A percentile compares a stretch with the other conserved stretches of the same genome.
These are phyloP conservation scores for Belonocnema kinseyi DNA, from an alignment of 1,140 invertebrate genomes.

Conservation along the genomic window DNA sequence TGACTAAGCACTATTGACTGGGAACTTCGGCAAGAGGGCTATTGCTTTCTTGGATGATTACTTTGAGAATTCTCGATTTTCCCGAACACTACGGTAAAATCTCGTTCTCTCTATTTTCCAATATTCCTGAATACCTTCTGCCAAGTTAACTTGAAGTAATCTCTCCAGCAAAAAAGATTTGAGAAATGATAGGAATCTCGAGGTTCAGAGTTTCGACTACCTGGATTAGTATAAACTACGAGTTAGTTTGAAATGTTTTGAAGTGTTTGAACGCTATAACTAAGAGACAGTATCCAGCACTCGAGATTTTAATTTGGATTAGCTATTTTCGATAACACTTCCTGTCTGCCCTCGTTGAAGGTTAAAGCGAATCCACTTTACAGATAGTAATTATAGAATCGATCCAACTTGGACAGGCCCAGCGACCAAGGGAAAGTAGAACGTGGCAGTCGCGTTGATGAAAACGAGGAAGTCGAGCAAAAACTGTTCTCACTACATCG, in stretches of 20 bases:
- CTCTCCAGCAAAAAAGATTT: not conserved
- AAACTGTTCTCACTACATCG: slow-evolving; percentile 55
- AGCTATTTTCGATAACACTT: not conserved
- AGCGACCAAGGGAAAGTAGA: slow-evolving; percentile 64
- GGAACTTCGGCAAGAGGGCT: not conserved
- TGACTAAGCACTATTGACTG: slow-evolving; percentile 5
- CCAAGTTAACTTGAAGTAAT: not conserved
- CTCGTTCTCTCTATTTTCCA: not conserved
- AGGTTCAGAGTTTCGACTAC: too few species aligned
- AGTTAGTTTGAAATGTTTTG: too few species aligned
- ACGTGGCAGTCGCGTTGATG: slow-evolving; percentile 55
- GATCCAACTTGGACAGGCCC: slow-evolving; percentile 41
- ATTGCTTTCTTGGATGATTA: slow-evolving; percentile 7
- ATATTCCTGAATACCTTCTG: not conserved
- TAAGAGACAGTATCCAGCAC: too few species aligned
- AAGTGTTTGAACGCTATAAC: too few species aligned
- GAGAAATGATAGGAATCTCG: not conserved
- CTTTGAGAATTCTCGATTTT: slow-evolving; percentile 1
- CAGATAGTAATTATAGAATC: slow-evolving; percentile 23
- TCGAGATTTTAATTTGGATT: not conserved
- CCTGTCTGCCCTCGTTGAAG: slow-evolving; percentile 1
- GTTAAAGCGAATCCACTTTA: slow-evolving; percentile 18
- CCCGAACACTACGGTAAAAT: not conserved
- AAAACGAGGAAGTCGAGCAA: slow-evolving; percentile 69
- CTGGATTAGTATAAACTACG: too few species aligned